A percentile compares a stretch with the other conserved stretches of the same genome.
Conservation (phyloP, 2,797 vertebrate species). For the Balearica regulorum region DNA sequence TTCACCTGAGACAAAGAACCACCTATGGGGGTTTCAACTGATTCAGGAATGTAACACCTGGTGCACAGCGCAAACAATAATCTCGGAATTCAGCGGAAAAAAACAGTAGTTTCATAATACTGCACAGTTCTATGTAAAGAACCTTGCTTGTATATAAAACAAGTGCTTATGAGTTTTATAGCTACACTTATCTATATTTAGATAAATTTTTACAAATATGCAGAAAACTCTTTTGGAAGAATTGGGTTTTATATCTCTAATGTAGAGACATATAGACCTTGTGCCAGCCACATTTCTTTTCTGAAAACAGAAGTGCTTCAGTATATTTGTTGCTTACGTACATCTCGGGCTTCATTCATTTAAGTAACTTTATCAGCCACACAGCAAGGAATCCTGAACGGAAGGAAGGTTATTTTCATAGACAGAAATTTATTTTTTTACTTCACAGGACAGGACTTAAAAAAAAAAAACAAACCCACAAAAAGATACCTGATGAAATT, state of each 20-base stretch:
- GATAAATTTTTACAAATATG: background rate
- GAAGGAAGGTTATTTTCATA: background rate
- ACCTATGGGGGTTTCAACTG: too few species aligned
- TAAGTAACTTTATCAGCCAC: background rate
- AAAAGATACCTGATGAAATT: slow-evolving; percentile 86
- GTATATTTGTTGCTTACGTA: background rate
- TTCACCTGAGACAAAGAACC: too few species aligned
- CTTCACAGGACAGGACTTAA: background rate
- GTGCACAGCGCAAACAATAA: too few species aligned
- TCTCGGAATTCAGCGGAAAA: background rate
- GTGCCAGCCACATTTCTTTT: background rate
- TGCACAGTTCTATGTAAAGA: background rate
- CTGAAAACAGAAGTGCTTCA: background rate
- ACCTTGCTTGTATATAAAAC: background rate
- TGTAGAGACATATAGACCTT: background rate
- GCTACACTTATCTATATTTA: background rate
- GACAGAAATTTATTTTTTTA: background rate
- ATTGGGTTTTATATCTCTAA: background rate
- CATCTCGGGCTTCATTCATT: background rate
- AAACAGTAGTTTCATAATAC: background rate
- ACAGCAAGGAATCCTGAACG: background rate
- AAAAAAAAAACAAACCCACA: background rate
- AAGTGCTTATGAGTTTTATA: background rate
- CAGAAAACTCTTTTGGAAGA: too few species aligned
- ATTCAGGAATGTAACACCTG: too few species aligned